A percentile compares a stretch with the other conserved stretches of the same genome.
Conservation (phyloP, 2,797 vertebrate genomes). For the Poecilia wingei region DNA sequence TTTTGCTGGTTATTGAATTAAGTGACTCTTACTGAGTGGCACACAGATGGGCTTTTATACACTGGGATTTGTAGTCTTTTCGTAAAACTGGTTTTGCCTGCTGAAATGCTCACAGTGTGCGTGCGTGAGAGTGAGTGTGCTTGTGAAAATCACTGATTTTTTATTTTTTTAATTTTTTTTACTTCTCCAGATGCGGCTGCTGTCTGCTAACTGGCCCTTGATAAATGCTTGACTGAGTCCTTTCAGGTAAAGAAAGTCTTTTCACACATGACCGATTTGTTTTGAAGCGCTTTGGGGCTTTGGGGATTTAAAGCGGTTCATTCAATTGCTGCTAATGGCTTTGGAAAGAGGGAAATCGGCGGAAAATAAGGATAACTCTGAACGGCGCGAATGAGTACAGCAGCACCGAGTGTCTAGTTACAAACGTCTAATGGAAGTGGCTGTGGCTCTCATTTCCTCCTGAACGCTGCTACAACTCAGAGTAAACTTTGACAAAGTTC, state of each 20-base stretch:
- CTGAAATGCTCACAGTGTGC: background rate
- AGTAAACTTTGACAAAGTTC: conserved; percentile 8
- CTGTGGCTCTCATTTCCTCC: conserved; percentile 13
- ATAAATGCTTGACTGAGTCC: conserved; percentile 42
- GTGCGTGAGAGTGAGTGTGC: background rate
- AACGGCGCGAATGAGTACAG: background rate
- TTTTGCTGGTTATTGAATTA: background rate
- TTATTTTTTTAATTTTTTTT: conserved; percentile 9
- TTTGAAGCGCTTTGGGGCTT: conserved; percentile 16
- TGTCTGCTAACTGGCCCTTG: conserved; percentile 18
- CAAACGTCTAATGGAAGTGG: background rate
- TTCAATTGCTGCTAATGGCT: conserved; percentile 16
- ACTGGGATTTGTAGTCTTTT: conserved; percentile 8
- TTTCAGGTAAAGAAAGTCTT: conserved; percentile 43
- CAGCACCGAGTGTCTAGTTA: background rate
- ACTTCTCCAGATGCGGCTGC: conserved; percentile 17
- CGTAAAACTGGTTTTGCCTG: background rate
- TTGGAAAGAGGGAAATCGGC: conserved; percentile 17
- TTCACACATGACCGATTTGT: conserved; percentile 47
- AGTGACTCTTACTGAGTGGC: background rate
- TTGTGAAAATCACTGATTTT: conserved; percentile 22
- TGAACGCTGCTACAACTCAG: background rate
- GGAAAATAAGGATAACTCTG: conserved; percentile 1
- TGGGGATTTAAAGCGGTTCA: conserved; percentile 23
- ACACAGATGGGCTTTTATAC: conserved; percentile 11